A percentile compares a stretch with the other conserved stretches of the same genome.
These are phyloP conservation scores for Agapornis canus DNA, from an alignment of 2,797 vertebrate genomes.

Conservation along the genomic window DNA sequence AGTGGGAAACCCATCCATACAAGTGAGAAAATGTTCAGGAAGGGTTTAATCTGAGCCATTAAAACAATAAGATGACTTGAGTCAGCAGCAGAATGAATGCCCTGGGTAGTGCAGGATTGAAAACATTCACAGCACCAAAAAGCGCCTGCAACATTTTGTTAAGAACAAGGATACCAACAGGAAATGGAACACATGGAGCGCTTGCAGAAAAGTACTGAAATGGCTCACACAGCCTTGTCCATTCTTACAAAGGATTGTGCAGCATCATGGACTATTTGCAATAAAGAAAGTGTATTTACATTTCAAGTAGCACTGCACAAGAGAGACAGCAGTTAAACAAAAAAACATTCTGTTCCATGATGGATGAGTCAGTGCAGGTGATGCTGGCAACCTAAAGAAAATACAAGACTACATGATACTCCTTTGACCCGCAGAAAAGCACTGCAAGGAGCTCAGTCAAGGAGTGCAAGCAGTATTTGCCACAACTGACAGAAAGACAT, in stretches of 20 bases:
- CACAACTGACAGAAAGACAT: slow-evolving; percentile 1
- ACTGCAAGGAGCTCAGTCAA: background rate
- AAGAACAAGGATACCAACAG: background rate
- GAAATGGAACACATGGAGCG: background rate
- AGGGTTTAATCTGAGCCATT: background rate
- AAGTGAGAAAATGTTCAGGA: background rate
- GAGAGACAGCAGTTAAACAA: background rate
- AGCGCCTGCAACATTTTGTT: background rate
- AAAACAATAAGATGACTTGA: background rate
- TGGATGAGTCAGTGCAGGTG: background rate
- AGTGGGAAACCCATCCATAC: background rate
- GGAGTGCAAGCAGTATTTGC: background rate
- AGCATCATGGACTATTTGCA: background rate
- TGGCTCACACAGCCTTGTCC: background rate
- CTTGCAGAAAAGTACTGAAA: background rate
- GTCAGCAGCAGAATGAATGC: background rate
- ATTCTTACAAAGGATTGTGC: background rate
- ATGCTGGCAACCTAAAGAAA: background rate
- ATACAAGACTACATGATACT: background rate
- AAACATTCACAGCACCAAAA: background rate
- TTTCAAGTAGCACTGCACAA: background rate
- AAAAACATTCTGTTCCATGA: background rate
- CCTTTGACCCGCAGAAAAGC: background rate
- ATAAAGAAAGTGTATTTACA: background rate
- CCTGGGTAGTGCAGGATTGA: background rate